These are phyloP conservation scores for Maconellicoccus hirsutus DNA, from an alignment of 1,140 invertebrate species.

Conservation along the genomic window DNA sequence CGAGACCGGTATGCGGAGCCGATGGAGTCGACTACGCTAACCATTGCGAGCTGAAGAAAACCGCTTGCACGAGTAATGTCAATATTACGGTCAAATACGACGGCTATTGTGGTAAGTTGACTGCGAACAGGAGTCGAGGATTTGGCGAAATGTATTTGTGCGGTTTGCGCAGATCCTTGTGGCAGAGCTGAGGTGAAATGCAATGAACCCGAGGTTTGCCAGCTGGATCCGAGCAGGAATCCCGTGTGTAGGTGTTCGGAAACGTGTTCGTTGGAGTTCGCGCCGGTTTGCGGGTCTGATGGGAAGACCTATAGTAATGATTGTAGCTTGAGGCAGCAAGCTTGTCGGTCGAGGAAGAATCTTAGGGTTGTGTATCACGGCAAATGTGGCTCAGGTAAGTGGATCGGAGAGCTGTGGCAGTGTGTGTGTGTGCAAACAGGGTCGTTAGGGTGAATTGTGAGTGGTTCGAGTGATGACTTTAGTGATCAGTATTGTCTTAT, in stretches of 20 bases:
- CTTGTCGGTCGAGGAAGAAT: conserved; percentile 55
- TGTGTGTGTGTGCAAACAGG: too few relatives aligned
- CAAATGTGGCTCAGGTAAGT: conserved; percentile 61
- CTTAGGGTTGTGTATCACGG: conserved; percentile 66
- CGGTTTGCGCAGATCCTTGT: conserved; percentile 62
- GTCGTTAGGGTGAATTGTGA: too few relatives aligned
- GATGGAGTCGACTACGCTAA: conserved; percentile 62
- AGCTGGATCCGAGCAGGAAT: conserved; percentile 61
- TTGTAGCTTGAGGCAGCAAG: conserved; percentile 62
- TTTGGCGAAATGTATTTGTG: neutral
- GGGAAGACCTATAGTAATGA: conserved; percentile 79
- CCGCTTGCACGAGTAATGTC: conserved; percentile 56
- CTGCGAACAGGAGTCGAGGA: neutral
- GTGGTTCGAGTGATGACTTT: too few relatives aligned
- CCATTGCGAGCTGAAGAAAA: conserved; percentile 64
- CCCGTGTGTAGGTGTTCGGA: conserved; percentile 69
- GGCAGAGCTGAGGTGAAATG: conserved; percentile 50
- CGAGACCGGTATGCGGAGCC: conserved; percentile 54
- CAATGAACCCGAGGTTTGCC: conserved; percentile 67
- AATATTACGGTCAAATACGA: conserved; percentile 76
- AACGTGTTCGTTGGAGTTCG: conserved; percentile 62
- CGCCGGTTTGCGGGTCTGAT: conserved; percentile 71
- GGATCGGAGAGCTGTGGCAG: too few relatives aligned
- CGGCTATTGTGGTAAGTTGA: conserved; percentile 74
- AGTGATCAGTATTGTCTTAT: too few relatives aligned